phyloP scores from a whole-genome alignment of 2,113 vertebrate genomes.

The Crotophaga sulcirostris region DNA sequence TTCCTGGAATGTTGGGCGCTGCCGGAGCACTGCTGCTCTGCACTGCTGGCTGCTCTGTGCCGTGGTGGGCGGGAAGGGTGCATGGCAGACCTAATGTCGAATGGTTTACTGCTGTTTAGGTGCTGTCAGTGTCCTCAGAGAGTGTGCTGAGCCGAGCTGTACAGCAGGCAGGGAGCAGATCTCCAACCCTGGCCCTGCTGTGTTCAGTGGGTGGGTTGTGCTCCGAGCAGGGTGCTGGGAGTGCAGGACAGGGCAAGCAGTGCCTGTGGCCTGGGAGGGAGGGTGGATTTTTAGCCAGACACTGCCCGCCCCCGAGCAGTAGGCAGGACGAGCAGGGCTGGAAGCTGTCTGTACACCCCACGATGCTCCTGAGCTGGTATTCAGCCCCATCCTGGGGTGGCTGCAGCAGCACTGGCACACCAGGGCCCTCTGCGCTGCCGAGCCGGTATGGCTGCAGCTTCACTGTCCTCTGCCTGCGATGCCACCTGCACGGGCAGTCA shows the following conservation, averaged over 20 bases:
- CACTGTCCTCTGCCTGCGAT: accelerated
- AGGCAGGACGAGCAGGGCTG: background rate
- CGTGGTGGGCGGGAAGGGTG: accelerated
- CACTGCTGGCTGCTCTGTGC: background rate
- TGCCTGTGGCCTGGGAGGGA: background rate
- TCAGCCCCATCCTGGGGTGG: accelerated
- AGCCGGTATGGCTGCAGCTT: accelerated
- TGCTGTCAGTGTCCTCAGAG: accelerated
- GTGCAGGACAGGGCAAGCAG: accelerated
- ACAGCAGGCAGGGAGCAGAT: accelerated
- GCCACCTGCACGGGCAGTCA: accelerated
- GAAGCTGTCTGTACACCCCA: background rate
- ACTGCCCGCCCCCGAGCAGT: too few relatives aligned
- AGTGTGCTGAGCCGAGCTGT: background rate
- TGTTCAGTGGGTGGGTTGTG: background rate
- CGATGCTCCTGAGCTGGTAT: background rate
- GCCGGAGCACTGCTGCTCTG: background rate
- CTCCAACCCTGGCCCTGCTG: background rate
- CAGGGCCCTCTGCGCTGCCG: background rate
- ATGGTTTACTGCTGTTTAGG: background rate
- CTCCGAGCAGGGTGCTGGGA: background rate
- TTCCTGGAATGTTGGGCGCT: background rate
- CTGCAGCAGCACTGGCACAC: background rate
- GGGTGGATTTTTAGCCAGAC: background rate
- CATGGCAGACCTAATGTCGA: background rate